Percentiles rank a stretch among this genome's conserved stretches.
Conservation (phyloP, 2,797 vertebrate genomes). For the Propithecus perrieri region DNA sequence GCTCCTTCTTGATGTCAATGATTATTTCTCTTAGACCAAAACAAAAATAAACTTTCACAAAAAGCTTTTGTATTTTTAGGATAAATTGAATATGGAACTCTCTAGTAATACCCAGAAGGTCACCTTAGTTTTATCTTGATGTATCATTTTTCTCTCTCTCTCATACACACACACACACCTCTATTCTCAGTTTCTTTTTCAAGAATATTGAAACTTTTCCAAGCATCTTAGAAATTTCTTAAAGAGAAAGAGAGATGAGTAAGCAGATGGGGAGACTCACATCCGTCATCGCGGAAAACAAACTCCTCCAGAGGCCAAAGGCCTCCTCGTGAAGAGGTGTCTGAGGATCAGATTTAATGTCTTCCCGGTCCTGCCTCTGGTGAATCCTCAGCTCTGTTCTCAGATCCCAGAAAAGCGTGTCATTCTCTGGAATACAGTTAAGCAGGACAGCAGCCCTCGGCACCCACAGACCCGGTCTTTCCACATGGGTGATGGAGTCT, state of each 20-base stretch:
- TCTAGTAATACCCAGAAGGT: background rate
- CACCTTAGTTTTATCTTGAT: background rate
- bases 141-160: background rate
- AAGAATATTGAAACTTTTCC: background rate
- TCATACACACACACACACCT: background rate
- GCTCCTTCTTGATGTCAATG: background rate
- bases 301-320: background rate
- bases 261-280: background rate
- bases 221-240: background rate
- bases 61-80: background rate
- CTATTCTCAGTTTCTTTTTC: background rate
- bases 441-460: background rate
- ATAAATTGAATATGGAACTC: background rate
- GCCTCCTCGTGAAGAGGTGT: background rate
- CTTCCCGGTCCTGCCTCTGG: background rate
- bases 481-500: background rate
- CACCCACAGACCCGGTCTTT: background rate
- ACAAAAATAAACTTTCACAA: background rate
- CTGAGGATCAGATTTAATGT: background rate
- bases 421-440: background rate
- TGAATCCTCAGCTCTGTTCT: background rate
- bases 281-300: background rate
- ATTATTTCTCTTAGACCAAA: background rate
- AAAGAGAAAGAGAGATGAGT: background rate
- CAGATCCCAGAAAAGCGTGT: background rate